Conservation (phyloP, 2,797 vertebrate species). For the Xenentodon cancila region DNA sequence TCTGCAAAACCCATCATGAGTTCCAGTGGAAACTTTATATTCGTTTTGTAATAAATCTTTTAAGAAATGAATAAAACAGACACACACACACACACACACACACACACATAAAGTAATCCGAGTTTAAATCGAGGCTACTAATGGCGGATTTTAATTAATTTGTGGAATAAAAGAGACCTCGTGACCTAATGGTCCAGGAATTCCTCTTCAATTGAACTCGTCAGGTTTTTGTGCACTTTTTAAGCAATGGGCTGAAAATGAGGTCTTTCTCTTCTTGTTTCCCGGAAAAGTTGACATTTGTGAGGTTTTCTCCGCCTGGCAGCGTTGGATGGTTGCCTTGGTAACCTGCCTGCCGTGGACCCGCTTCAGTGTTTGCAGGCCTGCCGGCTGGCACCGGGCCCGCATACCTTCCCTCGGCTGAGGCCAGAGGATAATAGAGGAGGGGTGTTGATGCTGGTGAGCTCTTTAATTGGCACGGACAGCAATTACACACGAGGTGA, state of each 20-base stretch:
- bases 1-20: too few relatives aligned
- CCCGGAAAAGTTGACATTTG: conserved; percentile 27
- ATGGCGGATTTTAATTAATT: background rate
- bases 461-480: conserved; percentile 9
- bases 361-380: conserved; percentile 3
- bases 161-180: background rate
- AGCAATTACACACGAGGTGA: background rate
- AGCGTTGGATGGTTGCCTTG: background rate
- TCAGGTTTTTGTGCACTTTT: conserved; percentile 3
- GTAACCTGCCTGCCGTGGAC: background rate
- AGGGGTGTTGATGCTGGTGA: background rate
- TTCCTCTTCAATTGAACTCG: background rate
- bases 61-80: too few relatives aligned
- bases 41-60: too few relatives aligned
- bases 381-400: conserved; percentile 9
- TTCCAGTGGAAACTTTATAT: too few relatives aligned
- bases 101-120: too few relatives aligned
- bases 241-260: conserved; percentile 3
- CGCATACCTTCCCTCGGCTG: conserved; percentile 18
- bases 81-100: too few relatives aligned
- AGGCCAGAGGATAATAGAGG: conserved; percentile 13
- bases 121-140: too few relatives aligned
- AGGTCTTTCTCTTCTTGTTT: conserved; percentile 14
- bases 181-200: conserved; percentile 17
- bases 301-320: background rate